Evolutionary conservation across 2,797 vertebrate species (phyloP), one percentile per base, ranked within the genome.

Genomic region (Cryptoprocta ferox): DNA sequence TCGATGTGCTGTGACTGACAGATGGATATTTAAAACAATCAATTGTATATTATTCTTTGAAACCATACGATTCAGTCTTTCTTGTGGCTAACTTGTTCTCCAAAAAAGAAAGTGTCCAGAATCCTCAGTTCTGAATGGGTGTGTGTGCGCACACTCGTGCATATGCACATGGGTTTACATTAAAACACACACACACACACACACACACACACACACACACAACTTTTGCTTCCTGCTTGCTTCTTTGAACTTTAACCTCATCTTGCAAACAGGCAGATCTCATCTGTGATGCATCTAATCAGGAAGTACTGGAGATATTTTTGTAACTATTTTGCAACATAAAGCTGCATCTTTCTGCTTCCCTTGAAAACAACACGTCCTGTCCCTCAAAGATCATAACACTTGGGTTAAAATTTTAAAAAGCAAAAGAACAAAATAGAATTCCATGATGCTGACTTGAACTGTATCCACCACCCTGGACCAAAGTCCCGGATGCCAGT

Each of bases 291-390:
- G 21, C n/a, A 56, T 95, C 90, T 91, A 39, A 89, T 84, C 97
- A 88, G 91, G 75, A 97, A 91, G 79, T 73, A 24, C 45, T 78
- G n/a, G 56, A 91, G 79, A 70, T 94, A 66, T 95, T 98, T 97
- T 86, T 91, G 28, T 45, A 94, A 94, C 82, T 90, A 15, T 94
- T 94, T 97, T 90, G 80, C 91, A 97, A 93, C 56, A 83, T 63
- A 61, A 65, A 13, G 50, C 56, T 80, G 42, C 45, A 45, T 93
- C 85, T 92, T 92, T 91, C 78, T 95, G 92, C 35, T 68, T 94
- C 78, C 81, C 48, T 93, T 94, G 71, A 87, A 97, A 94, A 83
- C 82, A 89, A 7, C 71, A 91, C 59, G 56, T 65, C 53, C 83
- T 96, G 18, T 92, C 35, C 80, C 84, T 73, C 76, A 96, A 81